phyloP scores from a whole-genome alignment of 2,113 vertebrate species.

The Hydrolagus affinis region DNA sequence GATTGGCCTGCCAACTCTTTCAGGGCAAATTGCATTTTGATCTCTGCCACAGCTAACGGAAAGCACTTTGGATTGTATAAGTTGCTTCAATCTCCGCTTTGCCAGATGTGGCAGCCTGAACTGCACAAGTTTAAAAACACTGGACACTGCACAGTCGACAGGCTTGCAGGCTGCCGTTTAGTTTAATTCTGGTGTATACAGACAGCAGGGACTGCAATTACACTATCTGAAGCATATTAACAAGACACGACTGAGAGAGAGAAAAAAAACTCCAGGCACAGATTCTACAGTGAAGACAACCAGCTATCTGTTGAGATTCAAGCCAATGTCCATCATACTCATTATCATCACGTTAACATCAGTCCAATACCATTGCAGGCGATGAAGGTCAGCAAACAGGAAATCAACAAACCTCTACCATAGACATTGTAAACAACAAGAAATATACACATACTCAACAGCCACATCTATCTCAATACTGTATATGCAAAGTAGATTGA shows the following conservation, averaged over 20 bases:
- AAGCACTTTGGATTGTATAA: not conserved
- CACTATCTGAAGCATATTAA: not conserved
- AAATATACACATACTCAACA: no score
- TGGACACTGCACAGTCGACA: not conserved
- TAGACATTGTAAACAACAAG: not conserved
- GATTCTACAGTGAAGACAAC: not conserved
- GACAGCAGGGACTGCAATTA: not conserved
- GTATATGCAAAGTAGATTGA: no score
- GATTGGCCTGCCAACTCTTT: not conserved
- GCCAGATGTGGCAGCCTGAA: not conserved
- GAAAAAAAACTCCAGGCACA: not conserved
- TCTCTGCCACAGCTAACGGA: not conserved
- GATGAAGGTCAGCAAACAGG: not conserved
- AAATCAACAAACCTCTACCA: not conserved
- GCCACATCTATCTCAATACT: no score
- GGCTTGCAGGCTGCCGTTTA: not conserved
- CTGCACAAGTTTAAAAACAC: not conserved
- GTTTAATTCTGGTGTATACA: not conserved
- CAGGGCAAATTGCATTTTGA: conserved; percentile 8
- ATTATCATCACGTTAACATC: not conserved
- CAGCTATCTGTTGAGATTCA: not conserved
- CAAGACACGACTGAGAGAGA: not conserved
- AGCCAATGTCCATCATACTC: not conserved
- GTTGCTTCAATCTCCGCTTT: not conserved
- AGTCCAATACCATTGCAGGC: not conserved